A percentile compares a stretch with the other conserved stretches of the same genome.
Conservation (phyloP, 1,140 invertebrate genomes). For the Anoplophora glabripennis region DNA sequence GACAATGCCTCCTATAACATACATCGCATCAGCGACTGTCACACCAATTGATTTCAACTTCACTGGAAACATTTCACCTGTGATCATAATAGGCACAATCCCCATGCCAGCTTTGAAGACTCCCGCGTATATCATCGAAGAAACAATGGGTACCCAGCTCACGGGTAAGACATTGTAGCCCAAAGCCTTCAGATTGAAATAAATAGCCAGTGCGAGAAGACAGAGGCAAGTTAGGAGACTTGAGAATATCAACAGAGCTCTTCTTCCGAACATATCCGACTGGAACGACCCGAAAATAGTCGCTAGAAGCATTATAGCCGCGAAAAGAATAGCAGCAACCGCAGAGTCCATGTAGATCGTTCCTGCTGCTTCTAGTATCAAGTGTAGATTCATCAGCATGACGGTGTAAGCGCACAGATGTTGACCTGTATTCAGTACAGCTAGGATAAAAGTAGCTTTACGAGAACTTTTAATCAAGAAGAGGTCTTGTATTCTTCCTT, state of each 20-base stretch:
- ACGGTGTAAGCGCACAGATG: constrained; percentile 52
- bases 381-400: constrained; percentile 56
- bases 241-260: constrained; percentile 45
- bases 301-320: constrained; percentile 41
- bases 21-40: constrained; percentile 32
- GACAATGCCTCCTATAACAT: constrained; percentile 54
- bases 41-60: constrained; percentile 53
- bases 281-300: constrained; percentile 40
- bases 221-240: constrained; percentile 19
- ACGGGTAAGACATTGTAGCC: constrained; percentile 3
- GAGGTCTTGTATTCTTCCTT: constrained; percentile 28
- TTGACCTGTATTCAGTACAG: constrained; percentile 57
- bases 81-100: constrained; percentile 67
- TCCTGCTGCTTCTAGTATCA: constrained; percentile 50
- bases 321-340: constrained; percentile 47
- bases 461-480: constrained; percentile 28
- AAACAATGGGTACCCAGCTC: constrained; percentile 24
- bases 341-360: constrained; percentile 30
- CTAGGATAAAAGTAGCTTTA: constrained; percentile 36
- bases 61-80: constrained; percentile 62
- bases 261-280: constrained; percentile 49
- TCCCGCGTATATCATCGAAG: constrained; percentile 20
- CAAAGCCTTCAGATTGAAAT: constrained; percentile 31
- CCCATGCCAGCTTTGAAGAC: constrained; percentile 30
- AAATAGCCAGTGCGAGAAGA: constrained; percentile 26